These are phyloP conservation scores for Ericerus pela DNA, from an alignment of 1,140 invertebrate species.

Conservation along the genomic window DNA sequence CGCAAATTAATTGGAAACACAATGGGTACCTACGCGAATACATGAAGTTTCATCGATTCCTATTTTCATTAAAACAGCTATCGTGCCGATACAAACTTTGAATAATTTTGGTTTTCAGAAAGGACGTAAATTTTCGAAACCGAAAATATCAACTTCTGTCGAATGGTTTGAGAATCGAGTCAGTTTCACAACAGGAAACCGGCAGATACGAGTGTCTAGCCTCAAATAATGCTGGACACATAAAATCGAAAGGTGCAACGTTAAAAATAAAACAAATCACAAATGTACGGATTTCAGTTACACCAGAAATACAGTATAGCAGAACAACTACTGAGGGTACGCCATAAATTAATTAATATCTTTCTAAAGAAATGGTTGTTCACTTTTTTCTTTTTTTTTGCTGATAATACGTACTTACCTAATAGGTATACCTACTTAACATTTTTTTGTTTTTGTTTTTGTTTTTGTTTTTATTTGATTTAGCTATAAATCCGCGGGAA, in stretches of 20 bases:
- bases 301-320: no score
- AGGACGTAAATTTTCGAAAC: neutral
- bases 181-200: neutral
- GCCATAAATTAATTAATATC: no score
- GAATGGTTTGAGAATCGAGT: neutral
- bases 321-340: no score
- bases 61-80: neutral
- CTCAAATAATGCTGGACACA: neutral
- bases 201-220: neutral
- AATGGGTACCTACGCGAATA: slow-evolving; percentile 39
- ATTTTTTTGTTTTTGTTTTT: no score
- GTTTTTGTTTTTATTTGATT: no score
- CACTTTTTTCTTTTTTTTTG: no score
- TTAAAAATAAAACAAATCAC: neutral
- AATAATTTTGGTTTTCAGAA: neutral
- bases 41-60: no score
- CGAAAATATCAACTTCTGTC: neutral
- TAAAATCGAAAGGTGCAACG: neutral
- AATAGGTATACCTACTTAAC: no score
- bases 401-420: no score
- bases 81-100: neutral
- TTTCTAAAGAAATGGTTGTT: no score
- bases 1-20: slow-evolving; percentile 63
- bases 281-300: no score
- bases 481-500: no score